Evolutionary conservation across 2,113 vertebrate genomes (phyloP).

Genomic region (Cavia aperea): DNA sequence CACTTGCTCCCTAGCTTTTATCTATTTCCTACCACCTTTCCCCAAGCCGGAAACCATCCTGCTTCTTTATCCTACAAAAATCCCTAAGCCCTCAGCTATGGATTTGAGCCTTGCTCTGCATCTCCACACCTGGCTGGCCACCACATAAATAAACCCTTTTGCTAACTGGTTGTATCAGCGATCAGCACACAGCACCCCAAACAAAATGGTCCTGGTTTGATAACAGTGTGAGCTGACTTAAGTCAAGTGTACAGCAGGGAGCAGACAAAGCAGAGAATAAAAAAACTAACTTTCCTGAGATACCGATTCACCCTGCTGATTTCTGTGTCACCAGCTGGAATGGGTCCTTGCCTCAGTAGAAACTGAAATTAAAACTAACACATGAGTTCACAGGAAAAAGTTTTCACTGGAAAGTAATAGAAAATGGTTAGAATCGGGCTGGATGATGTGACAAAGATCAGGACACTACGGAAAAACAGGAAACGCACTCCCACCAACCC

Average conservation of each 20-base stretch:
- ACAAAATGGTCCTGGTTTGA: background rate
- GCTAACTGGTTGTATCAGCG: background rate
- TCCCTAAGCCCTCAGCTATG: background rate
- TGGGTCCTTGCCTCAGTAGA: background rate
- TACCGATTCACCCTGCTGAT: background rate
- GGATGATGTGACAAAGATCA: background rate
- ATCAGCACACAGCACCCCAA: no score
- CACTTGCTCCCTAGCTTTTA: background rate
- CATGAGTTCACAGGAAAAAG: background rate
- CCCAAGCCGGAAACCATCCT: no score
- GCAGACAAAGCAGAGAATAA: background rate
- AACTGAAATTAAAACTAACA: background rate
- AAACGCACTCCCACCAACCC: background rate
- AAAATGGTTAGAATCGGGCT: background rate
- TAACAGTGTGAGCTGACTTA: background rate
- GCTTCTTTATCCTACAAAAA: no score
- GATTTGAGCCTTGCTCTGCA: background rate
- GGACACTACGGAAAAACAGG: background rate
- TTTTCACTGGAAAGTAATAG: background rate
- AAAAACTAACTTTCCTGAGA: slow-evolving; percentile 19
- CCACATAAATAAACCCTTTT: background rate
- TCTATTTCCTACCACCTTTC: background rate
- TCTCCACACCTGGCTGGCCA: background rate
- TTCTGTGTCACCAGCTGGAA: background rate
- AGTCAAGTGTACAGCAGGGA: background rate